Conservation (phyloP, 2,888 invertebrate genomes). For the Cephus nigrinus region DNA sequence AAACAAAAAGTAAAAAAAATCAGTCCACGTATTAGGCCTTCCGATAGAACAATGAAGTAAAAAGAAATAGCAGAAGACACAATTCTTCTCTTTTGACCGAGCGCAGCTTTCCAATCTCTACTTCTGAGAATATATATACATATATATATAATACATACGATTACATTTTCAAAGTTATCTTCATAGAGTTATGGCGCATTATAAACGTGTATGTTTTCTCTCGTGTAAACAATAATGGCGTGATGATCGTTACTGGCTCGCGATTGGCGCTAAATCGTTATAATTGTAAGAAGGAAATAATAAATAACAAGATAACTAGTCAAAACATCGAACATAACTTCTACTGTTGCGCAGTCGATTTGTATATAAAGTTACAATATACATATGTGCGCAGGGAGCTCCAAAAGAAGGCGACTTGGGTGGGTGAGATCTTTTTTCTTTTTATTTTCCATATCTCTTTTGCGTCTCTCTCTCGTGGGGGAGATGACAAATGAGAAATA, state of each 20-base stretch:
- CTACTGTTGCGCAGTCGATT: background rate
- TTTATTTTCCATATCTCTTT: background rate
- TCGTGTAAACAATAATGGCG: slow-evolving; percentile 1
- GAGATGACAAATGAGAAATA: background rate
- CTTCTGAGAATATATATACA: background rate
- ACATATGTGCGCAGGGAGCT: background rate
- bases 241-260: slow-evolving; percentile 1
- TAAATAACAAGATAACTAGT: slow-evolving; percentile 2
- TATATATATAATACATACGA: too few relatives aligned
- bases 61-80: background rate
- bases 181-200: background rate
- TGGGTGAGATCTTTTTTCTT: background rate
- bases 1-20: background rate
- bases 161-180: background rate
- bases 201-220: background rate
- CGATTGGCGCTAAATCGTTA: background rate
- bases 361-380: background rate
- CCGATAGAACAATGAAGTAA: background rate
- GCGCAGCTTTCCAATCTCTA: background rate
- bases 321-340: background rate
- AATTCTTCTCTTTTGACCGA: background rate
- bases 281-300: slow-evolving; percentile 3
- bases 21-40: background rate
- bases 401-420: background rate
- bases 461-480: background rate